Evolutionary conservation across 2,888 invertebrate genomes (phyloP).

Genomic region (Melinaea menophilus): DNA sequence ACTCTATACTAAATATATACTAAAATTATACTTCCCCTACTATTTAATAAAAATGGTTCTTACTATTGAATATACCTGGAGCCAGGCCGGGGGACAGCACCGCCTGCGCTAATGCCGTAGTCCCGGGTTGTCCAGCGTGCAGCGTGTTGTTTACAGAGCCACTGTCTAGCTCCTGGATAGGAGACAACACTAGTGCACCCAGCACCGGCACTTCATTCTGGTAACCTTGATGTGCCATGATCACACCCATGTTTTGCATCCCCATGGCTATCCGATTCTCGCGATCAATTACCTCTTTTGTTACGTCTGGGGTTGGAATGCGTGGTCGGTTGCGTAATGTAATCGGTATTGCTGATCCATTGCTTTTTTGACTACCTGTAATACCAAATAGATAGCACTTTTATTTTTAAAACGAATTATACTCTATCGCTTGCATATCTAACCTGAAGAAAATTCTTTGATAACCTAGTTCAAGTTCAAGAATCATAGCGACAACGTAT

Average conservation of each 20-base stretch:
- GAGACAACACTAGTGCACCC: constrained; percentile 86
- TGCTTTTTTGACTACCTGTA: constrained; percentile 82
- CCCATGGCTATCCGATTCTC: constrained; percentile 81
- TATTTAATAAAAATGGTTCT: neutral
- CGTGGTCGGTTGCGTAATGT: constrained; percentile 89
- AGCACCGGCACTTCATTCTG: constrained; percentile 84
- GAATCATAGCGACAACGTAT: too few species aligned
- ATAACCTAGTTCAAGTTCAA: too few species aligned
- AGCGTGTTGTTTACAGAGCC: constrained; percentile 85
- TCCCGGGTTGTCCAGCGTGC: constrained; percentile 84
- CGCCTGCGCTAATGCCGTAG: constrained; percentile 88
- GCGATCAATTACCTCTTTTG: constrained; percentile 86
- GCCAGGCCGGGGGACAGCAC: constrained; percentile 81
- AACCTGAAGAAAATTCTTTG: too few species aligned
- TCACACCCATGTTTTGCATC: constrained; percentile 79
- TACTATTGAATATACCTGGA: constrained; percentile 22
- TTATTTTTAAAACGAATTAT: too few species aligned
- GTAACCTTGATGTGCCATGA: constrained; percentile 82
- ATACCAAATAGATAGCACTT: neutral
- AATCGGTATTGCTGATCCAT: constrained; percentile 81
- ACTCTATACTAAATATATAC: neutral
- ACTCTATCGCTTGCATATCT: too few species aligned
- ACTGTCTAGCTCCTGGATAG: constrained; percentile 90
- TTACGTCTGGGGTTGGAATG: constrained; percentile 92
- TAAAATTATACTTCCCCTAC: neutral